Base-by-base conservation (phyloP, 2,888 invertebrate genomes). In the Eurytoma adleriae region DNA sequence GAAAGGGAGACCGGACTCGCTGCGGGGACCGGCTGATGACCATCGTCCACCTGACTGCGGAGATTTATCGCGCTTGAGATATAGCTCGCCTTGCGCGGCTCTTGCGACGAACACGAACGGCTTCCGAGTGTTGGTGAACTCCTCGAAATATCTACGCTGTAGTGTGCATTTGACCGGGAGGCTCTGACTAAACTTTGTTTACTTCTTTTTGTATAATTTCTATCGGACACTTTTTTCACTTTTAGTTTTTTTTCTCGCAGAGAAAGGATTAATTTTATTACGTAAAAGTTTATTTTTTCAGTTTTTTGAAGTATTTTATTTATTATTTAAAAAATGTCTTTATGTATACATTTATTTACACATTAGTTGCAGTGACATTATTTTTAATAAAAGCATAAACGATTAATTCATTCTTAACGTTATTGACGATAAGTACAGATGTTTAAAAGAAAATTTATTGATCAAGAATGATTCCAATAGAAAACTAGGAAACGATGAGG, bases 11-110 rank as follows among this genome's bases (percentile, higher is more conserved):
- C 4, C 56, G 67, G 66, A 79, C 82, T 81, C 80, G 84, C 86
- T 86, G 85, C 86, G 87, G 87, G 86, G 77, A 84, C 24, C 87
- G 85, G 85, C 89, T 90, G 89, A 90, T 90, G 89, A 88, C 88
- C 89, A 89, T 89, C 89, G 89, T 89, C 89, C 89, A 89, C 89
- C 89, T 89, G 89, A 89, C 89, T 88, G 86, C 74, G 73, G 84
- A 89, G 89, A 89, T 89, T 89, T 89, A 90, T 89, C 87, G 89
- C 86, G 86, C 85, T 85, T 87, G 86, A 86, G 87, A 85, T 87
- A 84, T 78, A 59, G 64, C 70, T 52, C 56, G 24, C 27, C 48
- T 18, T 27, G 40, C 18, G 56, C n/a, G 24, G 70, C 69, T 56
- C 62, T 54, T 70, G 27, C 76, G 68, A 77, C 72, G 40, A 40